Conservation (phyloP, 2,113 vertebrate species). For the Phocoena phocoena region DNA sequence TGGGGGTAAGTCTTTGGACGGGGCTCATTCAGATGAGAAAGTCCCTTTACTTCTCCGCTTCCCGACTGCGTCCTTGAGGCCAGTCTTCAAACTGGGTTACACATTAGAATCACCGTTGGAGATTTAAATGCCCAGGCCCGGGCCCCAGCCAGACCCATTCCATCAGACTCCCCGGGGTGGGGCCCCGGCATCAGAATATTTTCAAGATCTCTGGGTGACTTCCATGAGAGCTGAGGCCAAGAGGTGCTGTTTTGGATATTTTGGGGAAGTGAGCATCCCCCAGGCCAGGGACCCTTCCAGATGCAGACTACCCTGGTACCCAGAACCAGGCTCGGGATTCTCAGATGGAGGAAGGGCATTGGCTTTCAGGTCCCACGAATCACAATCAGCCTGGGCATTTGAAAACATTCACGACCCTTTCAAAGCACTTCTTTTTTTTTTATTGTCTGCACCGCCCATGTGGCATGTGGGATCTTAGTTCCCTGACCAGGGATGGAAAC, state of each 20-base stretch:
- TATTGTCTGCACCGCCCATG: not conserved
- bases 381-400: accelerated
- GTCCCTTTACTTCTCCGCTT: not conserved
- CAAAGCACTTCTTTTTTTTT: too few relatives aligned
- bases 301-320: not conserved
- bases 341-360: not conserved
- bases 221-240: accelerated
- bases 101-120: accelerated
- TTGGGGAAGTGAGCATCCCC: accelerated
- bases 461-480: not conserved
- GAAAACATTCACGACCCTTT: too few relatives aligned
- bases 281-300: not conserved
- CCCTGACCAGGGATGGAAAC: not conserved
- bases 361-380: not conserved
- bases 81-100: not conserved
- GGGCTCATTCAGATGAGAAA: too few relatives aligned
- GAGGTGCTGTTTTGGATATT: not conserved
- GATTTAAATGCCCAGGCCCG: accelerated
- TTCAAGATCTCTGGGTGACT: not conserved
- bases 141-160: not conserved
- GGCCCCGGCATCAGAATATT: accelerated
- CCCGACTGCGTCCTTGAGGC: not conserved
- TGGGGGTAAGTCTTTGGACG: too few relatives aligned
- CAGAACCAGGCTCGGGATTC: not conserved
- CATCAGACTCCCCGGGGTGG: not conserved